These are phyloP conservation scores for Cricetomys ansorgei DNA, from an alignment of 2,113 vertebrate species.

Conservation along the genomic window DNA sequence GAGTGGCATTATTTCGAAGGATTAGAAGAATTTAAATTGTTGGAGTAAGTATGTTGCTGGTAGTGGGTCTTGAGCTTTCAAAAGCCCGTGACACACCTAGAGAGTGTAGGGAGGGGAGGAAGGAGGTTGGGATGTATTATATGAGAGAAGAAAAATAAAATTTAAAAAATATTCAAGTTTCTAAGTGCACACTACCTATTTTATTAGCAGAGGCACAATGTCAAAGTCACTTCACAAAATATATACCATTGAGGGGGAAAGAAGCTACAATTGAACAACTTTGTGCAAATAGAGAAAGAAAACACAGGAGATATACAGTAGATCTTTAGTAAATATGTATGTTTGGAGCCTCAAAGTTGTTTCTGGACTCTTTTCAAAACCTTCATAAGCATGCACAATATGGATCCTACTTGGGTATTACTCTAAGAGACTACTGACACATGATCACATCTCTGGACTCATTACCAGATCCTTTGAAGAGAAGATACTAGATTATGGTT, in stretches of 20 bases:
- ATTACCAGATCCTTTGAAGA: neutral
- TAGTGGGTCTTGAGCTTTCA: neutral
- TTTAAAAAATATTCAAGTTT: too few relatives aligned
- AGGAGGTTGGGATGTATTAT: too few relatives aligned
- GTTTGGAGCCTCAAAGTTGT: neutral
- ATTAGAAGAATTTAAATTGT: neutral
- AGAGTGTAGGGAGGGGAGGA: too few relatives aligned
- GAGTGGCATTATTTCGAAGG: neutral
- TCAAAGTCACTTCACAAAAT: conserved; percentile 34
- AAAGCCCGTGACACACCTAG: neutral
- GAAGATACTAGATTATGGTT: neutral
- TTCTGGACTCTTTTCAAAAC: neutral
- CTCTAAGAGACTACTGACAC: neutral
- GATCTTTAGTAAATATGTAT: neutral
- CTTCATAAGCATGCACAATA: neutral
- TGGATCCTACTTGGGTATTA: neutral
- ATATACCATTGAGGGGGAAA: conserved; percentile 9
- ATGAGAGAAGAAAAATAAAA: too few relatives aligned
- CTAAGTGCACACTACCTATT: neutral
- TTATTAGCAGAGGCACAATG: conserved; percentile 21
- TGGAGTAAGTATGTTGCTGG: neutral
- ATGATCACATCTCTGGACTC: neutral
- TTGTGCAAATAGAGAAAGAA: neutral
- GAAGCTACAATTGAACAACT: conserved; percentile 1
- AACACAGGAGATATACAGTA: conserved; percentile 2